Conservation (phyloP, 2,113 vertebrate species). For the Tetraodon nigroviridis region DNA sequence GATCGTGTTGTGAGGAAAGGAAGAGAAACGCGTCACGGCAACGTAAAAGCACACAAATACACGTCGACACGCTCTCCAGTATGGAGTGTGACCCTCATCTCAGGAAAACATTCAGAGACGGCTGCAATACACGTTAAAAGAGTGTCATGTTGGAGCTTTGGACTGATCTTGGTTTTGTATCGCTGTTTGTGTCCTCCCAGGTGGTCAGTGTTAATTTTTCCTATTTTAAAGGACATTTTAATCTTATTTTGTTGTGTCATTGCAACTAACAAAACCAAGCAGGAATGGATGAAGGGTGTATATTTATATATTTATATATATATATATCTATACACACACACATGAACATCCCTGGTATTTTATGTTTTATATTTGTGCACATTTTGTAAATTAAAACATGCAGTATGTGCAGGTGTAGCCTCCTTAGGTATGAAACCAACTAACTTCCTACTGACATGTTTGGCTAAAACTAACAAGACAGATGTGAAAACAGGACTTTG, state of each 20-base stretch:
- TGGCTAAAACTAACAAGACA: conserved; percentile 16
- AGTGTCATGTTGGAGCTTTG: neutral
- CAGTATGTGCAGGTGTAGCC: conserved; percentile 8
- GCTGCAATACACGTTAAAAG: conserved; percentile 5
- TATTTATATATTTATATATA: conserved; percentile 18
- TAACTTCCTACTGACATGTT: conserved; percentile 32
- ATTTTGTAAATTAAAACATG: conserved; percentile 13
- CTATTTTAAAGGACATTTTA: neutral
- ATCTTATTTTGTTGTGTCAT: conserved; percentile 26
- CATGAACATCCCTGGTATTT: neutral
- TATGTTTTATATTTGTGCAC: neutral
- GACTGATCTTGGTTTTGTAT: too few species aligned
- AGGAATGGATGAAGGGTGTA: conserved; percentile 44
- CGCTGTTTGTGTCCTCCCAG: neutral
- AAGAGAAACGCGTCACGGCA: neutral
- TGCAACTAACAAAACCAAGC: conserved; percentile 34
- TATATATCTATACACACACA: too few species aligned
- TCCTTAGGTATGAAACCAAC: conserved; percentile 10
- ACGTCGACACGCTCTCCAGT: neutral
- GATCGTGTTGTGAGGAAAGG: conserved; percentile 80
- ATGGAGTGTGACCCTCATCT: neutral
- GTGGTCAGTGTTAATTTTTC: conserved; percentile 15
- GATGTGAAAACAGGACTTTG: neutral
- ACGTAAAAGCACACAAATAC: neutral
- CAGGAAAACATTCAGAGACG: conserved; percentile 1